Conservation (phyloP, 2,113 vertebrate genomes). For the Zootoca vivipara region DNA sequence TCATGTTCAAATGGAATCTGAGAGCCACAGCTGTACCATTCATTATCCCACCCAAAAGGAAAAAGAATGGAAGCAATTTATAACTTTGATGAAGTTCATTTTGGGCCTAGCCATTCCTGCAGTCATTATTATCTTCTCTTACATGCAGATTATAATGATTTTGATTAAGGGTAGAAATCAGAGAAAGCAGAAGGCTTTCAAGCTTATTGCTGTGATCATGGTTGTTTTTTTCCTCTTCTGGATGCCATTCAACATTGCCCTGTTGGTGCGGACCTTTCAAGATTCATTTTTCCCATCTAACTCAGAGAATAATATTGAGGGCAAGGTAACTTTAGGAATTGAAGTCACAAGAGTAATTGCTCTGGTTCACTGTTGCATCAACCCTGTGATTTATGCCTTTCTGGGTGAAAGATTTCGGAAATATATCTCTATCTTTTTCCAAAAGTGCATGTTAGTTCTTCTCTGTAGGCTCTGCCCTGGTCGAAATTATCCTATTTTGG, state of each 20-base stretch:
- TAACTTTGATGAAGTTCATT: conserved; percentile 78
- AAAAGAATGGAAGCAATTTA: conserved; percentile 77
- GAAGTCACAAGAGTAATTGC: conserved; percentile 82
- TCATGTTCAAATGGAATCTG: conserved; percentile 14
- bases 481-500: conserved; percentile 63
- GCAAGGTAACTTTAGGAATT: conserved; percentile 61
- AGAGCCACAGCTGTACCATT: conserved; percentile 39
- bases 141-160: conserved; percentile 84
- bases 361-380: conserved; percentile 88
- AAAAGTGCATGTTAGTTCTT: conserved; percentile 62
- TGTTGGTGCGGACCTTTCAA: conserved; percentile 82
- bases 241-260: conserved; percentile 85
- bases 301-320: conserved; percentile 50
- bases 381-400: conserved; percentile 92
- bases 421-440: conserved; percentile 73
- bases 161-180: conserved; percentile 82
- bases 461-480: conserved; percentile 66
- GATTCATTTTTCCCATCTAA: not conserved
- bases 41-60: conserved; percentile 38
- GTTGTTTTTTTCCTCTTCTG: conserved; percentile 86
- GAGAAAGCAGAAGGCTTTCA: conserved; percentile 83
- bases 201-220: conserved; percentile 87
- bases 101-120: conserved; percentile 83
- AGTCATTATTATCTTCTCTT: conserved; percentile 84
- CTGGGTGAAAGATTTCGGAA: conserved; percentile 91